Conservation (phyloP, 2,888 invertebrate genomes). For the Hypolimnas misippus region DNA sequence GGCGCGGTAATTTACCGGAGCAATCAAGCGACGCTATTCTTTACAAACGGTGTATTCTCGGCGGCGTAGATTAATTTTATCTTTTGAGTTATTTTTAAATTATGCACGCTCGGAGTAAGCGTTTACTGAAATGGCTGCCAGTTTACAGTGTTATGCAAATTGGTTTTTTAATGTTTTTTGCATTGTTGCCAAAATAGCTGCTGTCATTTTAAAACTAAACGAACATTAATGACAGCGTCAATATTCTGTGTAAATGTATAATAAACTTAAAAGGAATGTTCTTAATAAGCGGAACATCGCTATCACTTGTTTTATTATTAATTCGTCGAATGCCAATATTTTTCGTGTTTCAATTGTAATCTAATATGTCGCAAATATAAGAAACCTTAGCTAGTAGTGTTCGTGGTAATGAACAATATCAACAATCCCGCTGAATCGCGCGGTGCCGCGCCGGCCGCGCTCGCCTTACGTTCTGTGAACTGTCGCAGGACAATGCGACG, state of each 20-base stretch:
- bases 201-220: not conserved
- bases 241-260: too few relatives aligned
- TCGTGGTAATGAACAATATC: constrained; percentile 15
- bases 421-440: constrained; percentile 26
- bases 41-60: not conserved
- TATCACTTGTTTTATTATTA: not conserved
- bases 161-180: not conserved
- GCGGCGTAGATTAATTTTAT: constrained; percentile 12
- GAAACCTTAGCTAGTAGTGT: constrained; percentile 13
- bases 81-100: constrained; percentile 20
- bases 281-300: too few relatives aligned
- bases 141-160: not conserved
- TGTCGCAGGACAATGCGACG: not conserved
- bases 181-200: not conserved
- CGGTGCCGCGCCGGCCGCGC: constrained; percentile 18
- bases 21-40: not conserved
- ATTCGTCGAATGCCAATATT: constrained; percentile 3
- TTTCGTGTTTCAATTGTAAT: constrained; percentile 8
- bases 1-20: not conserved
- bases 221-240: not conserved
- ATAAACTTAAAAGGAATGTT: too few relatives aligned
- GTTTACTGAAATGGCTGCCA: not conserved
- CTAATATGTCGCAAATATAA: not conserved
- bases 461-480: constrained; percentile 31
- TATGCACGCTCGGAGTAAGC: not conserved